Conservation (phyloP, 2,797 vertebrate genomes). For the Acipenser oxyrinchus region DNA sequence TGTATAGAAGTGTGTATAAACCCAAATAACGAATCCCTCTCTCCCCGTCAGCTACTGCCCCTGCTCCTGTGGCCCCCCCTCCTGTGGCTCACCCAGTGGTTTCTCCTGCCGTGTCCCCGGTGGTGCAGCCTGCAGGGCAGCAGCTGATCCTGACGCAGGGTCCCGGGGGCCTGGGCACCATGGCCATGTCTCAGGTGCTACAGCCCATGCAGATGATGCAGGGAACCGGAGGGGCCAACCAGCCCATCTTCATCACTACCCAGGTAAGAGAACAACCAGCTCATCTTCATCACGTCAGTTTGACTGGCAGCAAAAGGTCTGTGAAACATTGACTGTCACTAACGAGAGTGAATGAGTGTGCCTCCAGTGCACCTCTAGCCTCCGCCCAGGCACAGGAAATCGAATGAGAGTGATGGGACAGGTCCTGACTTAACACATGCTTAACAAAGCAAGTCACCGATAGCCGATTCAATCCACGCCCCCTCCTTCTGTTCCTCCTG, state of each 20-base stretch:
- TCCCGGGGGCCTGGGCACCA: conserved; percentile 52
- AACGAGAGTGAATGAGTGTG: no score
- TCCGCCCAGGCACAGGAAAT: no score
- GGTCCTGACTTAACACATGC: no score
- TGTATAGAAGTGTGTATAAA: no score
- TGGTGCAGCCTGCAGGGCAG: conserved; percentile 56
- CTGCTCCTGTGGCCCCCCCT: conserved; percentile 6
- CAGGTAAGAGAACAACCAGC: conserved; percentile 46
- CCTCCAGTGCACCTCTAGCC: no score
- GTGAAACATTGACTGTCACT: no score
- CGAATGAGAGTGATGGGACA: no score
- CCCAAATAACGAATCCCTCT: no score
- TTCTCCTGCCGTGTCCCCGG: conserved; percentile 42
- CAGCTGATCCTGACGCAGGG: conserved; percentile 66
- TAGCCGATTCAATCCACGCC: no score
- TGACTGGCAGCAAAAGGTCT: no score
- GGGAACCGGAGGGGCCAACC: conserved; percentile 54
- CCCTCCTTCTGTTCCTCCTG: no score
- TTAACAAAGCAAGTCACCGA: no score
- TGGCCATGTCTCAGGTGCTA: conserved; percentile 68
- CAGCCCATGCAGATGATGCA: conserved; percentile 68
- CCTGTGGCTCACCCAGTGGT: conserved; percentile 7
- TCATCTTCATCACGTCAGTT: conserved; percentile 34
- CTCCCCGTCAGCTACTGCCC: conserved; percentile 3
- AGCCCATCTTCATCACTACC: conserved; percentile 73